phyloP scores from a whole-genome alignment of 30 jellyfish, hydroid and myxozoan genomes.

The Morbakka virulenta region DNA sequence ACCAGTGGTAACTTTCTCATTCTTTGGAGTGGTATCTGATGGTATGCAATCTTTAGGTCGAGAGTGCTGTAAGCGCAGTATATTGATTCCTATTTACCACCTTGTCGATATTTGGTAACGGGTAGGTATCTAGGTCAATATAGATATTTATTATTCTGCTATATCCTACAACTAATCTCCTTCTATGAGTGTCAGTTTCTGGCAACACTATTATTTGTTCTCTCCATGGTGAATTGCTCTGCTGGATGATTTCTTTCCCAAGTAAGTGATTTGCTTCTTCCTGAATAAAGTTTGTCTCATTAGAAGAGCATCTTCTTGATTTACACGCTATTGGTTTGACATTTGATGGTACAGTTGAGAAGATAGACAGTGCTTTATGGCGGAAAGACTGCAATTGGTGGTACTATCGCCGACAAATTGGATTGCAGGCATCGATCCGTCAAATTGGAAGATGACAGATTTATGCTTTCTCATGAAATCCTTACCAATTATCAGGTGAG shows the following conservation, averaged over 20 bases:
- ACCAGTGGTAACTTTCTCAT: constrained; percentile 31
- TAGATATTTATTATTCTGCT: constrained; percentile 47
- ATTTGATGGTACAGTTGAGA: constrained; percentile 16
- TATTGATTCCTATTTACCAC: constrained; percentile 11
- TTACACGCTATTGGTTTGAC: constrained; percentile 31
- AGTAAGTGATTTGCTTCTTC: constrained; percentile 43
- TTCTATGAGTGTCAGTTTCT: constrained; percentile 11
- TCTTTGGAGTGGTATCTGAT: constrained; percentile 27
- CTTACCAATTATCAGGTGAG: no score
- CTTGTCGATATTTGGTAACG: constrained; percentile 54
- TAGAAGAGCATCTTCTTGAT: constrained; percentile 20
- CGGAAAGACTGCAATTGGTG: no score
- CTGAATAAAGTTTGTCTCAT: constrained; percentile 28
- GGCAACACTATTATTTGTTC: constrained; percentile 35
- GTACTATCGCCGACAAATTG: no score
- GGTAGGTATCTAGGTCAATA: constrained; percentile 64
- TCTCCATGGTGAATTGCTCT: constrained; percentile 65
- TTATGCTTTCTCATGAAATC: no score
- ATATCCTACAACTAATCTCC: constrained; percentile 48
- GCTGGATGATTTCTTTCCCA: constrained; percentile 29
- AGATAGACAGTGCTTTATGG: constrained; percentile 30
- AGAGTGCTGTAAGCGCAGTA: constrained; percentile 26
- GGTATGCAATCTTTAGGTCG: constrained; percentile 50
- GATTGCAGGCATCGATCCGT: no score
- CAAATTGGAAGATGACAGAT: no score